These are phyloP conservation scores for Sander vitreus DNA, from an alignment of 2,113 vertebrate genomes.

Conservation along the genomic window DNA sequence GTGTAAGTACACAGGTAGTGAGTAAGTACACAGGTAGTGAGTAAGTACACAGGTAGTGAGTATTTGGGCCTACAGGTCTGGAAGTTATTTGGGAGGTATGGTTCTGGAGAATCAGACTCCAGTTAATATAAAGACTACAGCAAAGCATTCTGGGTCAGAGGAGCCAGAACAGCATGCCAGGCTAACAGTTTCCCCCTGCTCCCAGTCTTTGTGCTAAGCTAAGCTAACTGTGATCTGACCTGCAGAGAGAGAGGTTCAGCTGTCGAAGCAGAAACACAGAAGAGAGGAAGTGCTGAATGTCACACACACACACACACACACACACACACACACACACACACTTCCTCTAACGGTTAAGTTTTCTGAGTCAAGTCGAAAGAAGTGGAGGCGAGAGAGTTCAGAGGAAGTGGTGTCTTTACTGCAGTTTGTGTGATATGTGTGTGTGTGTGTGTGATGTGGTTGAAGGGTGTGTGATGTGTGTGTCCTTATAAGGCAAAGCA, in stretches of 20 bases:
- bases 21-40: too few species aligned
- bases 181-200: background rate
- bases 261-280: background rate
- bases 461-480: background rate
- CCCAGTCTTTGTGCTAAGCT: conserved; percentile 1
- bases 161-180: too few species aligned
- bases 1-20: too few species aligned
- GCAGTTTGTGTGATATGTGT: background rate
- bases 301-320: conserved; percentile 4
- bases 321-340: conserved; percentile 26
- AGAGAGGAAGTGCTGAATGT: conserved; percentile 14
- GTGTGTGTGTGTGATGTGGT: background rate
- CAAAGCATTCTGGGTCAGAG: too few species aligned
- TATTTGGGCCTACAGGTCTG: too few species aligned
- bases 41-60: too few species aligned
- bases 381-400: conserved; percentile 5
- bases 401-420: conserved; percentile 48
- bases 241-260: background rate
- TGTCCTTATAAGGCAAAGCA: conserved; percentile 18
- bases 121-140: too few species aligned
- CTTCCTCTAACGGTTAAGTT: conserved; percentile 21
- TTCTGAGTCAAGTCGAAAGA: conserved; percentile 55
- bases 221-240: background rate
- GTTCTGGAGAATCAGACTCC: too few species aligned
- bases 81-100: too few species aligned